Evolutionary conservation across 2,797 vertebrate species (phyloP).

Genomic region (Leptodactylus fallax): DNA sequence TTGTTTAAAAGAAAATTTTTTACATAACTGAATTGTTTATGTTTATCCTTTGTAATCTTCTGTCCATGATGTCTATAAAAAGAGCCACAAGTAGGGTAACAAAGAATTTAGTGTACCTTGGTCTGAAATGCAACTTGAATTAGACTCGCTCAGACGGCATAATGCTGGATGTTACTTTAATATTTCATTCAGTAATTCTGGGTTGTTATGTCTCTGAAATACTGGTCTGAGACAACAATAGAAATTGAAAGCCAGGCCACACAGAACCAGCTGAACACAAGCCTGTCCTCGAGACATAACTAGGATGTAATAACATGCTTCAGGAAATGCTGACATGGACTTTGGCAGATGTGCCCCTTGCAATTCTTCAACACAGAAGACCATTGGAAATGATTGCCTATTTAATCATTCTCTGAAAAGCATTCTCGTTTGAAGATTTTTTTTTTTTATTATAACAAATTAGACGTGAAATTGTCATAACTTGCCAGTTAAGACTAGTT

Average conservation of each 20-base stretch:
- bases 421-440: slow-evolving; percentile 59
- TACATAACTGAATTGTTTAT: slow-evolving; percentile 15
- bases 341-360: slow-evolving; percentile 70
- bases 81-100: slow-evolving; percentile 12
- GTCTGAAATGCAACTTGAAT: slow-evolving; percentile 25
- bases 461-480: slow-evolving; percentile 58
- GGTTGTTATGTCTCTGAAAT: slow-evolving; percentile 63
- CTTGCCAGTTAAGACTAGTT: slow-evolving; percentile 39
- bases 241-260: slow-evolving; percentile 74
- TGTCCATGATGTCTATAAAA: slow-evolving; percentile 5
- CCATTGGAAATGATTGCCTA: slow-evolving; percentile 68
- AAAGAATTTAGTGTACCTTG: slow-evolving; percentile 8
- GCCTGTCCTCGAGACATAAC: slow-evolving; percentile 75
- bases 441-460: slow-evolving; percentile 53
- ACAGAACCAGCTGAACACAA: slow-evolving; percentile 75
- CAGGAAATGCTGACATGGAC: slow-evolving; percentile 68
- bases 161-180: slow-evolving; percentile 70
- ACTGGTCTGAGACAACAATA: slow-evolving; percentile 72
- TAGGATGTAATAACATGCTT: slow-evolving; percentile 69
- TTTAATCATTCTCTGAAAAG: slow-evolving; percentile 70
- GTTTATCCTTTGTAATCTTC: slow-evolving; percentile 24
- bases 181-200: slow-evolving; percentile 64
- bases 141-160: slow-evolving; percentile 58
- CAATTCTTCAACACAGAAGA: slow-evolving; percentile 67
- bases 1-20: neutral